These are phyloP conservation scores for Strix aluco DNA, from an alignment of 2,113 vertebrate genomes.

Conservation along the genomic window DNA sequence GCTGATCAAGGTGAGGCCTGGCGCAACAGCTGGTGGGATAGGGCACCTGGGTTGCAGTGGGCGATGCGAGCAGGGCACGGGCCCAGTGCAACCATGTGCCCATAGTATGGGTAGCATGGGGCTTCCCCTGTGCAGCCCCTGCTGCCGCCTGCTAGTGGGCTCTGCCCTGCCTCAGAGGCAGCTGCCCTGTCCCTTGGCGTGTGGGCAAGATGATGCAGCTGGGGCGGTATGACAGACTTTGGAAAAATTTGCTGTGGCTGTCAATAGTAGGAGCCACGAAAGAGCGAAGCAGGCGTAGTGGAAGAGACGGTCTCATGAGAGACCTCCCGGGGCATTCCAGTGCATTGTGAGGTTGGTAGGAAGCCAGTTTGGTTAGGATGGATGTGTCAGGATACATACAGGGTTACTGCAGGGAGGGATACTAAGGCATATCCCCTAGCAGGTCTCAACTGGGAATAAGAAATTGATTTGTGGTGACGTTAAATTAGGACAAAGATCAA, in stretches of 20 bases:
- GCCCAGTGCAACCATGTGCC: no score
- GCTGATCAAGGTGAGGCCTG: conserved; percentile 84
- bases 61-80: accelerated
- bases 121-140: no score
- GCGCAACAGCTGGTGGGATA: accelerated
- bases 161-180: neutral
- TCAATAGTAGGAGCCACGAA: neutral
- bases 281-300: accelerated
- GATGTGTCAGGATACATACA: neutral
- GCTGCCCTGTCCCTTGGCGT: neutral
- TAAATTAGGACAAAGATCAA: neutral
- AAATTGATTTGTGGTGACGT: neutral
- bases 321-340: neutral
- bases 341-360: neutral
- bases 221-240: accelerated
- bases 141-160: neutral
- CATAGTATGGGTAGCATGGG: accelerated
- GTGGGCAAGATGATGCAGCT: accelerated
- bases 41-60: accelerated
- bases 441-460: neutral
- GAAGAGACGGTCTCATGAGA: neutral
- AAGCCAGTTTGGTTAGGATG: neutral
- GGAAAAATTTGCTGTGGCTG: neutral
- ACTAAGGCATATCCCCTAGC: neutral
- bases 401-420: neutral